Conservation (phyloP, 37 sponge, comb jelly and placozoan species). For the Cliona cf. orientalis region DNA sequence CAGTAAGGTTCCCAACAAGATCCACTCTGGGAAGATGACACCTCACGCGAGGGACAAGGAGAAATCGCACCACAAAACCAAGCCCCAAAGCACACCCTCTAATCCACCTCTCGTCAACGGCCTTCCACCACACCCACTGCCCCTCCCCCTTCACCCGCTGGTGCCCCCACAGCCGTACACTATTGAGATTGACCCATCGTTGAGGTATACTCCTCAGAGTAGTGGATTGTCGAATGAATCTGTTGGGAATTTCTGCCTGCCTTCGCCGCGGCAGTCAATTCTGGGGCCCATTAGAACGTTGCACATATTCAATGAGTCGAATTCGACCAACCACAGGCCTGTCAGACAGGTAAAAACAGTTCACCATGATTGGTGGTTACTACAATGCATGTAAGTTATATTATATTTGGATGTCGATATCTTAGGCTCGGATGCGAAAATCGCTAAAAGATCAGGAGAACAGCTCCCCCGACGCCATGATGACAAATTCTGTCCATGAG, state of each 20-base stretch:
- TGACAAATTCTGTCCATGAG: not conserved
- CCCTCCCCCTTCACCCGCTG: slow-evolving; percentile 9
- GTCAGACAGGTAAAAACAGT: slow-evolving; percentile 7
- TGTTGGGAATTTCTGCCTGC: not conserved
- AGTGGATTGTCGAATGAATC: not conserved
- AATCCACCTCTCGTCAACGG: not conserved
- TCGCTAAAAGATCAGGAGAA: not conserved
- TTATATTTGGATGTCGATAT: not conserved
- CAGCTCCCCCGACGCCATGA: not conserved
- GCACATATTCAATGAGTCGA: not conserved
- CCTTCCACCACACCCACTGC: too few species aligned
- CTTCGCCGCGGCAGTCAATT: slow-evolving; percentile 16
- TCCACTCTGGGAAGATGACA: too few species aligned
- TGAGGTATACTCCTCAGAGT: too few species aligned
- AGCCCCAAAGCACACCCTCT: not conserved
- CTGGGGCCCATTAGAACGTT: slow-evolving; percentile 3
- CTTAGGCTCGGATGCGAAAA: not conserved
- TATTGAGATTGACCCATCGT: slow-evolving; percentile 18
- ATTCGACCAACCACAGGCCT: not conserved
- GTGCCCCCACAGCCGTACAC: slow-evolving; percentile 4
- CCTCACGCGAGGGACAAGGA: not conserved
- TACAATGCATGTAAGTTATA: not conserved
- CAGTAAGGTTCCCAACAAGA: not conserved
- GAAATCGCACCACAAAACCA: not conserved
- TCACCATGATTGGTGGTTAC: not conserved